Evolutionary conservation across 2,113 vertebrate species (phyloP), one percentile per base, ranked within the genome.

Genomic region (Tachycineta bicolor): DNA sequence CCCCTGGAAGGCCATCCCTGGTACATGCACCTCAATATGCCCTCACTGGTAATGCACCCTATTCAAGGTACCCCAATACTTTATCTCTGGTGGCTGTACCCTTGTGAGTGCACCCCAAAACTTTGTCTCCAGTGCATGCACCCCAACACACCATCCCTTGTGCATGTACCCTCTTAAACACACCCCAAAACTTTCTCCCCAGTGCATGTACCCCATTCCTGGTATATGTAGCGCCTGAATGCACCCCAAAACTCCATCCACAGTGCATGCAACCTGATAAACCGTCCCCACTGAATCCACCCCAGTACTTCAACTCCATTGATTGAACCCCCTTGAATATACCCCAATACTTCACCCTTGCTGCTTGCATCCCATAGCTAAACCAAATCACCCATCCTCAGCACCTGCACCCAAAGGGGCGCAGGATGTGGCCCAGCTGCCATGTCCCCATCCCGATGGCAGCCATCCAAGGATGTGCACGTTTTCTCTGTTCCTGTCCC

Each of bases 401-500:
- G n/a, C 13, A 14, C 5, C 4, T 26, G 25, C 29, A 28, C 49
- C 43, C 53, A 13, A 15, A 1, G 6, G 0, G 37, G 12, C 63
- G 10, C 78, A 76, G 63, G 53, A 47, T 31, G 37, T 68, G 69
- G 43, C 53, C 43, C 23, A 1, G n/a, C 56, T 53, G 24, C 75
- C 0, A 0, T 20, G 49, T 62, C 34, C 49, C 49, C 34, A 3
- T 31, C 39, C 26, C 4, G 6, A 17, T 41, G 67, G 29, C 1
- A 1, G 24, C 44, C 21, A 1, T 34, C n/a, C 59, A 11, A 11
- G 39, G 0, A 6, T 2, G 18, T 33, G 22, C 49, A 47, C 4
- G 0, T 47, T 85, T 14, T 5, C 23, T 58, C 81, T 0, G 0
- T 58, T 29, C 16, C 4, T 25, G 19, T 62, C 26, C 8, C 14